Conservation (phyloP, 35 echinoderm and acorn worm species). For the Diadema setosum region DNA sequence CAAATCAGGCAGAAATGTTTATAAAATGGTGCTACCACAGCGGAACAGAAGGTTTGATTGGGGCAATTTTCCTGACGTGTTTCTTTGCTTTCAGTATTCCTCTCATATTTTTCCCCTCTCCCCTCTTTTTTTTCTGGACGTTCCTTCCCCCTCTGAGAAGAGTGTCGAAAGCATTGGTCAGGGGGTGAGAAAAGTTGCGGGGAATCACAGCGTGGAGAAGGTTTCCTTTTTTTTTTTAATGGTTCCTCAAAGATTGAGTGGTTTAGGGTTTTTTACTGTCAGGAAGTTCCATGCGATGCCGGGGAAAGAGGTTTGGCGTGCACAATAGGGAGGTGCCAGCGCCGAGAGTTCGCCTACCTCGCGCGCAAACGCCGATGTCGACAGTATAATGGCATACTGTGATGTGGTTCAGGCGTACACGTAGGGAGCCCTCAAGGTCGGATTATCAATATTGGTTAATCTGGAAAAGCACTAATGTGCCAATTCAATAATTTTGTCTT, state of each 20-base stretch:
- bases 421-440: background rate
- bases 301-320: background rate
- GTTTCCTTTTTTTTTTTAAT: background rate
- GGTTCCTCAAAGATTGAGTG: background rate
- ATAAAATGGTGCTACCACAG: background rate
- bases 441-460: constrained; percentile 23
- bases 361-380: background rate
- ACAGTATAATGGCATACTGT: constrained; percentile 1
- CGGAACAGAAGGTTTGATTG: background rate
- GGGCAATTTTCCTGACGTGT: background rate
- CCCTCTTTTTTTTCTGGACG: background rate
- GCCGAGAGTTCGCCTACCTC: constrained; percentile 4
- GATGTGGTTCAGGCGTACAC: background rate
- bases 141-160: background rate
- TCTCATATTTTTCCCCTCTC: background rate
- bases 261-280: background rate
- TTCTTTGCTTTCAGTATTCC: background rate
- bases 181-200: background rate
- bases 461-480: background rate
- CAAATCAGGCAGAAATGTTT: background rate
- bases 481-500: constrained; percentile 7
- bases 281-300: background rate
- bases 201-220: background rate
- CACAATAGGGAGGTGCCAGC: constrained; percentile 13
- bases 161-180: background rate